Evolutionary conservation across 2,113 vertebrate genomes (phyloP).

Genomic region (cat (Felis catus)): F.catus_Fca126_mat1.0 CM031411.1:8338501-8339000

Average conservation of each 20-base stretch:
- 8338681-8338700: neutral
- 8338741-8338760: neutral
- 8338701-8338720: neutral
- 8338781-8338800: conserved; percentile 28
- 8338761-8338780: conserved; percentile 23
- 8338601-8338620: neutral
- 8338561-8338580: neutral
- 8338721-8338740: conserved; percentile 11
- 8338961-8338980: neutral
- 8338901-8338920: conserved; percentile 41
- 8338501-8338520: neutral
- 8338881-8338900: conserved; percentile 3
- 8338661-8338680: neutral
- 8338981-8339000: neutral
- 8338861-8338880: conserved; percentile 1
- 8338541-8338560: neutral
- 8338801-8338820: conserved; percentile 25
- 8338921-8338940: neutral
- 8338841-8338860: neutral
- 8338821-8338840: conserved; percentile 35
- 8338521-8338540: neutral
- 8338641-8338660: neutral
- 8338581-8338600: neutral
- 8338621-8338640: neutral
- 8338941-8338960: neutral